Percentiles rank a stretch among this genome's conserved stretches.
phyloP scores from a whole-genome alignment of 92 coral and sea anemone species.

The Epizoanthus stellaris region DNA sequence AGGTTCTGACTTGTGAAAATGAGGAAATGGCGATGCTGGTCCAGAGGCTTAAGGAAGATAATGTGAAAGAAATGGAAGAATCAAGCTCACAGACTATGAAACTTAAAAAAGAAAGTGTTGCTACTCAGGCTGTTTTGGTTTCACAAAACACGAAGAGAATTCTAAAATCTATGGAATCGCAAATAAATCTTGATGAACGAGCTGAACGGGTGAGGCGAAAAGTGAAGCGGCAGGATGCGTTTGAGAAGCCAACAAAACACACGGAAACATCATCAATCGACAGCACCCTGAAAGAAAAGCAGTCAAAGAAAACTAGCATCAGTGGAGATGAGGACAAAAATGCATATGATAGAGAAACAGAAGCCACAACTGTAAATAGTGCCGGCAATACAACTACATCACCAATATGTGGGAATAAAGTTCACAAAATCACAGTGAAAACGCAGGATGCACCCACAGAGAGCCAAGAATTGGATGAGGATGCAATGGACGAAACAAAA shows the following conservation, averaged over 20 bases:
- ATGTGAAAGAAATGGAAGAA: constrained; percentile 18
- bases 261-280: not conserved
- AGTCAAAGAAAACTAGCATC: not conserved
- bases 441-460: not conserved
- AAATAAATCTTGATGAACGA: not conserved
- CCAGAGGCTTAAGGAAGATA: constrained; percentile 42
- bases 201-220: not conserved
- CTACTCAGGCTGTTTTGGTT: not conserved
- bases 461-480: constrained; percentile 3
- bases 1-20: constrained; percentile 63
- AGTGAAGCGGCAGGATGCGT: not conserved
- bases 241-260: not conserved
- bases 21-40: constrained; percentile 51
- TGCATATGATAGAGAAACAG: not conserved
- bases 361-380: not conserved
- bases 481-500: constrained; percentile 38
- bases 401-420: not conserved
- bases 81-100: not conserved
- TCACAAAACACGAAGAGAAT: too few species aligned
- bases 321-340: not conserved
- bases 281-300: not conserved
- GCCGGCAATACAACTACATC: not conserved
- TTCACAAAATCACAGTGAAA: not conserved
- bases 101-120: not conserved
- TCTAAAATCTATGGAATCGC: not conserved